Conservation (phyloP, 2,888 invertebrate species). For the Cyrtodaria siliqua region DNA sequence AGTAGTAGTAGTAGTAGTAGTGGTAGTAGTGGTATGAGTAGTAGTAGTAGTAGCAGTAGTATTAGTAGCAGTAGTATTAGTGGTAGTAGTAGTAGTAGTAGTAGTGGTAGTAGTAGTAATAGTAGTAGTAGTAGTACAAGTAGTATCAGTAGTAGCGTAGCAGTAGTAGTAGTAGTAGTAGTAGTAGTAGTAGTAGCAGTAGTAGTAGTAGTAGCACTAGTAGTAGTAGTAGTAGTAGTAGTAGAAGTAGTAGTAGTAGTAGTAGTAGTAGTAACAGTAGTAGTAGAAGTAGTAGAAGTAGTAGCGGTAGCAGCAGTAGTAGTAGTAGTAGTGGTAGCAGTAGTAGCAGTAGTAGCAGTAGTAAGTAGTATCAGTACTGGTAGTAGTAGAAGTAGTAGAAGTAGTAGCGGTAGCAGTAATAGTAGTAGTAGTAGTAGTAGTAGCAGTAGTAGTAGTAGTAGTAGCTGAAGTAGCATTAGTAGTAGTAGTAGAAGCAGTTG, state of each 20-base stretch:
- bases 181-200: too few species aligned
- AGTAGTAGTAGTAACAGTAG: background rate
- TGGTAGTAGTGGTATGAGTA: too few species aligned
- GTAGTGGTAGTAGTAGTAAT: too few species aligned
- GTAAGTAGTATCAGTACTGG: background rate
- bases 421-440: background rate
- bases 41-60: too few species aligned
- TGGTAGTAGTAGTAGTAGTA: too few species aligned
- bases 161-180: too few species aligned
- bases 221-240: background rate
- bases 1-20: too few species aligned
- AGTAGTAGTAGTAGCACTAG: too few species aligned
- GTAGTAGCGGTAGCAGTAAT: background rate
- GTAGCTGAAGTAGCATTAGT: background rate
- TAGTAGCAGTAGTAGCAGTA: background rate
- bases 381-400: background rate
- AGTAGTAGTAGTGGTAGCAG: background rate
- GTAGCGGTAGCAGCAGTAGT: background rate
- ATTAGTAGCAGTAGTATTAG: too few species aligned
- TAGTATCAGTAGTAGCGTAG: too few species aligned
- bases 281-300: slow-evolving; percentile 5
- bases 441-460: background rate
- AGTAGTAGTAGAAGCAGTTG: background rate
- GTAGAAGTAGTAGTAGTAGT: slow-evolving; percentile 1
- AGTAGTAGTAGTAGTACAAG: too few species aligned